Base-by-base conservation (phyloP, 2,797 vertebrate genomes). In the Ctenosaura bakeri region DNA sequence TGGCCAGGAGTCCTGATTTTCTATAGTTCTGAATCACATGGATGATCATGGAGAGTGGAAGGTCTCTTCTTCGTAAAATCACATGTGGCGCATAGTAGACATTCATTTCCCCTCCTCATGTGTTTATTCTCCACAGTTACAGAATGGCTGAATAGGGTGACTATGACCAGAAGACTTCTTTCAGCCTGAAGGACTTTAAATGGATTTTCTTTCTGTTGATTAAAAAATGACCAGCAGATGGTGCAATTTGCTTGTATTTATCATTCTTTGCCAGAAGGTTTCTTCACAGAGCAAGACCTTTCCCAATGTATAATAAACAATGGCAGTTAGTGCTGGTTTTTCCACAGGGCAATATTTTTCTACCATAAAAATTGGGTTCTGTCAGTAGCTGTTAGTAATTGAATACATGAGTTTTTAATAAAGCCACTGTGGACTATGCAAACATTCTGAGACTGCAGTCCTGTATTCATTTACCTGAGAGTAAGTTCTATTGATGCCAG, bases 181-280 rank as follows among this genome's bases (percentile, higher is more conserved):
- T 38, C 4, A 7, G 5, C n/a, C 56, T 35, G 42, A 54, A 18
- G 13, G 32, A 5, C 4, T 56, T 42, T 18, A 16, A 14, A 13
- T 66, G 18, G 1, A 20, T n/a, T 83, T 86, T 73, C 64, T 22
- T 86, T 59, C 35, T 16, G 8, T 32, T 22, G 26, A 7, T 84
- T 71, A 22, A 52, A 22, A 91, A 90, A 16, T 0, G 87, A n/a
- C 95, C 97, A 96, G 95, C 92, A 97, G 97, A 94, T 97, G 97
- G 97, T 92, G 95, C 96, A 92, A 93, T 96, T 93, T 88, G 38
- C 84, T 95, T 94, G 94, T 91, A 87, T 85, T 89, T 94, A 92
- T 81, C 83, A 32, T 77, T 32, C n/a, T 73, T 59, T 66, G 1
- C 86, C 52, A 20, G 71, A 59, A 46, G 13, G 0, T 20, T 71